These are phyloP conservation scores for Crax fasciolata DNA, from an alignment of 2,797 vertebrate genomes.

Conservation along the genomic window DNA sequence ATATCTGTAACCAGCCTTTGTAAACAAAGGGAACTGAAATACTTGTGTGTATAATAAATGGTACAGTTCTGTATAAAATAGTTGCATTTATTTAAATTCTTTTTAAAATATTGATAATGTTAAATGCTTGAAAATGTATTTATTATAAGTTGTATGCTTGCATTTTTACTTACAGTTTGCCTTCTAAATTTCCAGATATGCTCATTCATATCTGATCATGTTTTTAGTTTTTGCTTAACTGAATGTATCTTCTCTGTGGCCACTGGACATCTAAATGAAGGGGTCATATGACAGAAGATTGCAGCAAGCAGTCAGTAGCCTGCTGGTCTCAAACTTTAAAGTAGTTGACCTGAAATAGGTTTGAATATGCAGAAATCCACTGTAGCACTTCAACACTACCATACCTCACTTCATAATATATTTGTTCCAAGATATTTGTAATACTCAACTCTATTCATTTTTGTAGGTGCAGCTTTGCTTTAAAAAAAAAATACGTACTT, in stretches of 20 bases:
- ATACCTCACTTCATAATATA: constrained; percentile 81
- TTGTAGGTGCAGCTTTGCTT: constrained; percentile 74
- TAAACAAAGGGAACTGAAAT: constrained; percentile 91
- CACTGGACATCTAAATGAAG: constrained; percentile 57
- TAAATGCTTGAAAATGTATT: constrained; percentile 83
- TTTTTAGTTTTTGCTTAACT: constrained; percentile 75
- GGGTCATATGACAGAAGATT: constrained; percentile 42
- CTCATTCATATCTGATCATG: constrained; percentile 75
- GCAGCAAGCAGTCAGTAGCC: constrained; percentile 52
- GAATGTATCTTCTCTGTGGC: constrained; percentile 79
- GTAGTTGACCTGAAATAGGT: constrained; percentile 49
- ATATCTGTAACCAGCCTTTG: constrained; percentile 93
- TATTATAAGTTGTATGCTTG: constrained; percentile 83
- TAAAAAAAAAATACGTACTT: constrained; percentile 66
- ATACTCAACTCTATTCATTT: constrained; percentile 51
- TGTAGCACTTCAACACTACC: constrained; percentile 77
- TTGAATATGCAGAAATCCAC: constrained; percentile 70
- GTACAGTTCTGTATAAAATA: constrained; percentile 93
- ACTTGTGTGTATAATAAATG: constrained; percentile 98
- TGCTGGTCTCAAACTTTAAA: constrained; percentile 65
- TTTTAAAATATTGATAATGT: constrained; percentile 81
- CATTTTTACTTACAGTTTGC: constrained; percentile 82
- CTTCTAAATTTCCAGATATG: constrained; percentile 76
- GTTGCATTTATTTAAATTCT: constrained; percentile 86
- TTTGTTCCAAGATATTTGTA: constrained; percentile 52